Evolutionary conservation across 1,140 invertebrate genomes (phyloP), one percentile per base, ranked within the genome.

Genomic region (Pantala flavescens): DNA sequence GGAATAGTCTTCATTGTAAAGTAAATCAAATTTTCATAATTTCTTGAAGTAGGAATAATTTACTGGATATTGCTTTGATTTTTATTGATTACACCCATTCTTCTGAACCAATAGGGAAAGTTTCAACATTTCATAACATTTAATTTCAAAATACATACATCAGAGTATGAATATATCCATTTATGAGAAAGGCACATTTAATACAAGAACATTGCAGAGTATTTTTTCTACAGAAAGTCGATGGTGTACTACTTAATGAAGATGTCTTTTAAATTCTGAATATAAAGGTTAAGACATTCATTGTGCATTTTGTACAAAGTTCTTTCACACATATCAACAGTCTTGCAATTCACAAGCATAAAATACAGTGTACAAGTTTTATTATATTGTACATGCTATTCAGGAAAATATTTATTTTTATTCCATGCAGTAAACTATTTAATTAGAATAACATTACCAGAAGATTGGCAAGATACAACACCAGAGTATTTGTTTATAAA

Each of bases 291-390:
- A 21, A 21, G 49, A 63, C 49, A 63, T 63, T 63, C 49, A 63
- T 63, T 63, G 49, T 63, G 49, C 49, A 63, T 63, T 63, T 63
- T 63, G 49, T 63, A 63, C 49, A 63, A 63, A 63, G 49, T 63
- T 63, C 14, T 14, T 21, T 63, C 49, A 63, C 49, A 63, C n/a
- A 7, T 63, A 63, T 19, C n/a, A 63, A 63, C 49, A 63, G 49
- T 63, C 49, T 63, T 63, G 49, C 49, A 63, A 63, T 63, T 63
- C 49, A 63, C 49, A 63, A 63, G 49, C 49, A 63, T 63, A 63
- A 63, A 63, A 63, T 63, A 19, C n/a, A 3, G 49, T 63, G 49
- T 63, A 63, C 49, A 63, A 63, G 16, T 63, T 63, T 16, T 63
- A 63, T 63, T 19, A 63, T 63, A 19, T 21, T 3, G 49, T 63